Evolutionary conservation across 2,113 vertebrate genomes (phyloP), one percentile per base, ranked within the genome.

Genomic region (Semnornis frantzii): DNA sequence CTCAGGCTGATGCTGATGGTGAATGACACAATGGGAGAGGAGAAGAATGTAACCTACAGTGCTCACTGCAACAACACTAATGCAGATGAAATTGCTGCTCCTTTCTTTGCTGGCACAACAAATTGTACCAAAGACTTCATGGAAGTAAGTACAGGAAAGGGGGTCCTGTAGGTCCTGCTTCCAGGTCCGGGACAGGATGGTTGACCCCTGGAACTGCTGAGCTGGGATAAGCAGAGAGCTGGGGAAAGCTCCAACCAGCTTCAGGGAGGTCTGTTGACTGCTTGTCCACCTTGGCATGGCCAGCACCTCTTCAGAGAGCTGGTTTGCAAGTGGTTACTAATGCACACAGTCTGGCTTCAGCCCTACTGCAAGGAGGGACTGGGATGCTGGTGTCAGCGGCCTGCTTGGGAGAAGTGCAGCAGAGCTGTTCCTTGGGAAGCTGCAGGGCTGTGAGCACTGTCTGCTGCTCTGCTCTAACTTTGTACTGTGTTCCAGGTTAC

Each of bases 51-150:
- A 6, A 65, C 62, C 8, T 96, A 97, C 57, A 92, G 68, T 1
- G 5, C 96, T 42, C 90, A 31, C 78, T 98, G 98, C 18, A 42
- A 31, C 14, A 31, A 28, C 27, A 5, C 10, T 52, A 64, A 34
- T 30, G 55, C 20, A 2, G 92, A 97, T 54, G 85, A 96, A 70
- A 33, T 52, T 3, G 1, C 6, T 9, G 6, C 31, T 30, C 37
- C 50, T 4, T 70, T 85, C 12, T 50, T 74, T 76, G 66, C 58
- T 66, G 90, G 90, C n/a, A 10, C 18, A 15, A 97, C 97, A 27
- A 84, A 95, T 91, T 98, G 98, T 82, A 94, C 44, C 4, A 94
- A 96, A 80, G 93, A 97, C n/a, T 92, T 82, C 57, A 96, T 98
- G 97, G 93, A 94, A 68, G 98, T 98, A 92, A 98, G 97, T 97